These are phyloP conservation scores for Megaptera novaeangliae DNA, from an alignment of 2,113 vertebrate species.

Conservation along the genomic window DNA sequence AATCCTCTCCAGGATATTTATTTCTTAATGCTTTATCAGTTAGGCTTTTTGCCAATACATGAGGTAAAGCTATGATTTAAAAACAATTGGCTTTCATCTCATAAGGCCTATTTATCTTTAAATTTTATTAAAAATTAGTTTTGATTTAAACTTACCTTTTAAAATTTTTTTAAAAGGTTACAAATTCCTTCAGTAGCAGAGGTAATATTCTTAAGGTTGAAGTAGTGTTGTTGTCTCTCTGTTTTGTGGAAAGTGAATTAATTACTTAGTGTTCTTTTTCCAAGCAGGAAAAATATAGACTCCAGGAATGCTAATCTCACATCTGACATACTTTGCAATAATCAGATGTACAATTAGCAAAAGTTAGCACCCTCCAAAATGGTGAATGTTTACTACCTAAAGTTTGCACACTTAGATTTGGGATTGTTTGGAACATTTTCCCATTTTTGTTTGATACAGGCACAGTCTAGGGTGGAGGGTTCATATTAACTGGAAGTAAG, in stretches of 20 bases:
- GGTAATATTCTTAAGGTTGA: neutral
- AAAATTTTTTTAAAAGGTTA: neutral
- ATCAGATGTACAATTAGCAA: neutral
- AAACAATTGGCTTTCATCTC: neutral
- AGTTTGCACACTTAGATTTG: neutral
- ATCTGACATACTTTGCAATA: neutral
- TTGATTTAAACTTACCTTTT: neutral
- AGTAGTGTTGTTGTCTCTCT: neutral
- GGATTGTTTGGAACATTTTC: conserved; percentile 1
- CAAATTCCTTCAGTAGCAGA: neutral
- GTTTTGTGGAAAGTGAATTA: neutral
- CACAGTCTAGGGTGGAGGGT: conserved; percentile 15
- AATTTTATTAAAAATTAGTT: neutral
- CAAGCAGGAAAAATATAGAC: neutral
- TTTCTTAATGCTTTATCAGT: neutral
- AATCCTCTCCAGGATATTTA: neutral
- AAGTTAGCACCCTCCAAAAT: neutral
- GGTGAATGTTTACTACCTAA: neutral
- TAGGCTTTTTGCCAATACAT: neutral
- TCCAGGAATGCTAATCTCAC: neutral
- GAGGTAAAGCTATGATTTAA: neutral
- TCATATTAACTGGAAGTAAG: neutral
- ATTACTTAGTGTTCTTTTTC: neutral
- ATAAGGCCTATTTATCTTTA: neutral
- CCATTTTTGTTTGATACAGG: neutral